phyloP scores from a whole-genome alignment of 2,888 invertebrate species.

The Dimorphilus gyrociliatus region DNA sequence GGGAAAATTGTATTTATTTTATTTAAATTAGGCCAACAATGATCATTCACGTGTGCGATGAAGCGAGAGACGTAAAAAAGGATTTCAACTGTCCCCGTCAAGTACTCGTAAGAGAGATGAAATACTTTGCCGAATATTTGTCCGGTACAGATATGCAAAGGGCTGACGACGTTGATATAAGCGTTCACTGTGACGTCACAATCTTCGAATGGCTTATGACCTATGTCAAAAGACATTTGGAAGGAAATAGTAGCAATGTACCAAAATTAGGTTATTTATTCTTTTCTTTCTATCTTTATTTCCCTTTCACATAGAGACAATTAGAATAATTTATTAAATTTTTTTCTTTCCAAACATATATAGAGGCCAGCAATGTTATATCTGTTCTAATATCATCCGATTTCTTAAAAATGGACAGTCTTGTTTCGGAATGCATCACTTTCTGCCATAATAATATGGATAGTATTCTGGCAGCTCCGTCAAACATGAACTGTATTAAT shows the following conservation, averaged over 20 bases:
- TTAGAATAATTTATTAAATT: background rate
- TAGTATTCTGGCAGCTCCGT: conserved; percentile 65
- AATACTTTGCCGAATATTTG: conserved; percentile 52
- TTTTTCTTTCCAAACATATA: conserved; percentile 5
- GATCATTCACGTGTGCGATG: conserved; percentile 85
- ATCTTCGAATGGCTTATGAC: conserved; percentile 92
- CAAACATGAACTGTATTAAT: conserved; percentile 72
- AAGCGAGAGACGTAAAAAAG: conserved; percentile 69
- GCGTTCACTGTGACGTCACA: conserved; percentile 84
- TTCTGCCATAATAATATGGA: conserved; percentile 72
- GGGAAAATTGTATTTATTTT: too few relatives aligned
- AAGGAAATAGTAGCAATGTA: conserved; percentile 16
- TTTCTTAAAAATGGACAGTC: conserved; percentile 77
- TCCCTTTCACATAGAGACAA: background rate
- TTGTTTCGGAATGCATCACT: conserved; percentile 61
- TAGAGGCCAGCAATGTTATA: conserved; percentile 66
- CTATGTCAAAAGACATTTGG: conserved; percentile 62
- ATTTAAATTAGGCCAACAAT: conserved; percentile 40
- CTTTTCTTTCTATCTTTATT: background rate
- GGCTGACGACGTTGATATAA: conserved; percentile 70
- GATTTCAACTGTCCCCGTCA: conserved; percentile 77
- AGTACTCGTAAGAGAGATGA: conserved; percentile 74
- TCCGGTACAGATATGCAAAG: conserved; percentile 40
- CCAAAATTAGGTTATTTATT: conserved; percentile 20
- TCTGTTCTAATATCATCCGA: conserved; percentile 84